Conservation (phyloP, 1,140 invertebrate species). For the Luehdorfia chinensis region DNA sequence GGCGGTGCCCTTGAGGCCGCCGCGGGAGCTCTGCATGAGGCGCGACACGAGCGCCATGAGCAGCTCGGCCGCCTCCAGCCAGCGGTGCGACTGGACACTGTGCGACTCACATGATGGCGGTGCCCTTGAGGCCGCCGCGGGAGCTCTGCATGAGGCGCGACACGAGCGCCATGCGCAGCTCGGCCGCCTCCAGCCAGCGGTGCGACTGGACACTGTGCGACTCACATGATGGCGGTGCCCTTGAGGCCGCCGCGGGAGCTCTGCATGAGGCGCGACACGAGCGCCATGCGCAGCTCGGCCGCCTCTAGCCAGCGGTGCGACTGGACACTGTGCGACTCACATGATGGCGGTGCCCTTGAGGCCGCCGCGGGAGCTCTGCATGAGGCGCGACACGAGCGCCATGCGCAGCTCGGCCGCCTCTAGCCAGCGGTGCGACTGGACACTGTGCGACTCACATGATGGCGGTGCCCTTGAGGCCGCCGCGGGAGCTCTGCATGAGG, state of each 20-base stretch:
- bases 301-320: constrained; percentile 89
- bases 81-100: no score
- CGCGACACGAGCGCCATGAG: constrained; percentile 90
- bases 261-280: constrained; percentile 96
- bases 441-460: constrained; percentile 97
- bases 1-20: constrained; percentile 96
- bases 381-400: constrained; percentile 92
- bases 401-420: constrained; percentile 91
- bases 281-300: constrained; percentile 89
- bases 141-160: constrained; percentile 97
- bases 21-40: constrained; percentile 96
- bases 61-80: constrained; percentile 90
- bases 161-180: constrained; percentile 90
- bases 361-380: constrained; percentile 96
- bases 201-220: no score
- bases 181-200: constrained; percentile 90
- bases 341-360: constrained; percentile 98
- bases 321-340: no score
- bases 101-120: constrained; percentile 93
- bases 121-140: constrained; percentile 95
- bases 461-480: constrained; percentile 96
- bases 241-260: constrained; percentile 94
- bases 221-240: constrained; percentile 97
- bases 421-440: constrained; percentile 87
- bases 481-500: constrained; percentile 96